Percentiles rank a stretch among this genome's conserved stretches.
Conservation (phyloP, 1,140 invertebrate species). For the Belonocnema kinseyi region DNA sequence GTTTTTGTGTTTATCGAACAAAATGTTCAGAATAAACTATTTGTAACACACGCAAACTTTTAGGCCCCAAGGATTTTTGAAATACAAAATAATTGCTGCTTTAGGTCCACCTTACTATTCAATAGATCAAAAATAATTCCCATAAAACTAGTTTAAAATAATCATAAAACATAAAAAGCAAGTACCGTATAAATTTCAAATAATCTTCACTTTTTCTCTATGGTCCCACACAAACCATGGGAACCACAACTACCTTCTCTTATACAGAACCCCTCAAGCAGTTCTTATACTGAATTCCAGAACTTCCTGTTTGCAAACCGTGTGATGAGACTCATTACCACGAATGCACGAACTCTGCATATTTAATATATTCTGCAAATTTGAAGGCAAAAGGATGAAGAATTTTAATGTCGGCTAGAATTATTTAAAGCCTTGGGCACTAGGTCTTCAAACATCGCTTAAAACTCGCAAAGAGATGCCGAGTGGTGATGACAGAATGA, state of each 20-base stretch:
- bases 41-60: no score
- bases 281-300: conserved; percentile 28
- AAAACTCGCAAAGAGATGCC: neutral
- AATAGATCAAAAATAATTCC: no score
- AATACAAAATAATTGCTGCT: no score
- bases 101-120: no score
- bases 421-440: no score
- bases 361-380: conserved; percentile 10
- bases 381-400: neutral
- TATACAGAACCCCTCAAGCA: neutral
- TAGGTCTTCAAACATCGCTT: neutral
- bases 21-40: no score
- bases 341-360: conserved; percentile 14
- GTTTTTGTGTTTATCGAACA: no score
- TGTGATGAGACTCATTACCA: conserved; percentile 30
- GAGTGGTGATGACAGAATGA: conserved; percentile 9
- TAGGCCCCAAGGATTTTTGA: no score
- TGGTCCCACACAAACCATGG: conserved; percentile 1
- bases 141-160: no score
- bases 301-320: conserved; percentile 25
- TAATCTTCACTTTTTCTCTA: neutral
- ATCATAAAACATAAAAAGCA: neutral
- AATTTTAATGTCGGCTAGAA: neutral
- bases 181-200: neutral
- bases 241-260: neutral